These are phyloP conservation scores for Anagrus nilaparvatae DNA, from an alignment of 1,140 invertebrate species.

Conservation along the genomic window DNA sequence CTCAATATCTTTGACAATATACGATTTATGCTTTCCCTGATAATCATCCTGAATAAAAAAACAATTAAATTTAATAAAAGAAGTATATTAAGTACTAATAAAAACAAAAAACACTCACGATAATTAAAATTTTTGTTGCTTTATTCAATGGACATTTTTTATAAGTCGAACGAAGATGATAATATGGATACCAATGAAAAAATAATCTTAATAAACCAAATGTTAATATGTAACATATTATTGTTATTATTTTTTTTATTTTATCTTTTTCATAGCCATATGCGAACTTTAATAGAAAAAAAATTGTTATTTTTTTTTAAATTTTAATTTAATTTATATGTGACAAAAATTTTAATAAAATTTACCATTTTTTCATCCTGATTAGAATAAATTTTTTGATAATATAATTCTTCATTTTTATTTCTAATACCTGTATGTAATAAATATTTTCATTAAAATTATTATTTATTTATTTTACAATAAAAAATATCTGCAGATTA, in stretches of 20 bases:
- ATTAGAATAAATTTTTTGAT: conserved; percentile 31
- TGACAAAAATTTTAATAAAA: conserved; percentile 5
- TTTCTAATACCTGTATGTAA: too few species aligned
- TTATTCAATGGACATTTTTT: conserved; percentile 52
- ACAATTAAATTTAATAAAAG: neutral
- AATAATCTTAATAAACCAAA: conserved; percentile 66
- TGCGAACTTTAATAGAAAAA: conserved; percentile 44
- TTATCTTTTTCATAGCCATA: conserved; percentile 50
- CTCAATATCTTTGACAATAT: conserved; percentile 53
- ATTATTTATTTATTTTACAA: too few species aligned
- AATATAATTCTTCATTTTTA: conserved; percentile 25
- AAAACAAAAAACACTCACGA: conserved; percentile 43
- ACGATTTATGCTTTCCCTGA: conserved; percentile 57
- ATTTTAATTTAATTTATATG: conserved; percentile 1
- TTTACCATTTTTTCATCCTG: conserved; percentile 36
- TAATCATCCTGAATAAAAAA: conserved; percentile 47
- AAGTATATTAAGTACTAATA: neutral
- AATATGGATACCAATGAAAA: conserved; percentile 79
- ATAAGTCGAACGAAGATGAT: conserved; percentile 66
- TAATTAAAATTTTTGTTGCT: conserved; percentile 70
- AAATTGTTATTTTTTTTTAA: conserved; percentile 1
- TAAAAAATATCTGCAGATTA: too few species aligned
- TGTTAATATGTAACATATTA: conserved; percentile 54
- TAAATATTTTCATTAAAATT: too few species aligned
- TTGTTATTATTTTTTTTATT: conserved; percentile 45